Evolutionary conservation across 1,140 invertebrate species (phyloP).

Genomic region (Maniola jurtina): DNA sequence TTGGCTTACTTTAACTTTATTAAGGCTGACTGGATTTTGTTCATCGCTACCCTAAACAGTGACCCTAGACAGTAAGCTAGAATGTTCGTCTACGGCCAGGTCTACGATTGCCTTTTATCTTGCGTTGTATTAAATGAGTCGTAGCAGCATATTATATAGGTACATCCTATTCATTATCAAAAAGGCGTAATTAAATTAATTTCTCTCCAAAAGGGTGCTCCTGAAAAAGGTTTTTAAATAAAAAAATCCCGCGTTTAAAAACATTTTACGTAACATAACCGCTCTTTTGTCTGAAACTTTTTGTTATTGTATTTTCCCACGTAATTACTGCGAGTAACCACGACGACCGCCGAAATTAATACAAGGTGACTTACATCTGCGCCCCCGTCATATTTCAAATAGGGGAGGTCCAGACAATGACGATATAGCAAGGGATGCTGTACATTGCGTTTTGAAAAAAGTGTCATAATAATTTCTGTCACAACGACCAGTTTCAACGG

Average conservation of each 20-base stretch:
- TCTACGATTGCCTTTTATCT: too few species aligned
- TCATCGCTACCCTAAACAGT: too few species aligned
- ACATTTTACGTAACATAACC: background rate
- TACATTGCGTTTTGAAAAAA: conserved; percentile 26
- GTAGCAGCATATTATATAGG: too few species aligned
- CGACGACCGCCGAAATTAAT: conserved; percentile 45
- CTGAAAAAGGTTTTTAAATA: background rate
- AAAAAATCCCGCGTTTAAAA: background rate
- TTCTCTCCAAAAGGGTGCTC: background rate
- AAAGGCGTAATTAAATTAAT: background rate
- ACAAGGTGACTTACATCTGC: conserved; percentile 49
- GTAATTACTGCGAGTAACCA: conserved; percentile 29
- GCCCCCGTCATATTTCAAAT: conserved; percentile 60
- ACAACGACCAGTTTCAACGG: too few species aligned
- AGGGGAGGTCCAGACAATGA: conserved; percentile 21
- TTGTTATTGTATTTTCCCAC: conserved; percentile 19
- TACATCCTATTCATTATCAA: background rate
- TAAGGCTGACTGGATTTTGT: too few species aligned
- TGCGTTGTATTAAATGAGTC: too few species aligned
- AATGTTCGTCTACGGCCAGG: too few species aligned
- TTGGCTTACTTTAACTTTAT: too few species aligned
- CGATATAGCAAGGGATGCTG: conserved; percentile 3
- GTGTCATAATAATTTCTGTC: too few species aligned
- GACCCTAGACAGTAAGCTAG: too few species aligned
- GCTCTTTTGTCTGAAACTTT: background rate